Evolutionary conservation across 2,797 vertebrate genomes (phyloP).

Genomic region (Nothura maculosa): DNA sequence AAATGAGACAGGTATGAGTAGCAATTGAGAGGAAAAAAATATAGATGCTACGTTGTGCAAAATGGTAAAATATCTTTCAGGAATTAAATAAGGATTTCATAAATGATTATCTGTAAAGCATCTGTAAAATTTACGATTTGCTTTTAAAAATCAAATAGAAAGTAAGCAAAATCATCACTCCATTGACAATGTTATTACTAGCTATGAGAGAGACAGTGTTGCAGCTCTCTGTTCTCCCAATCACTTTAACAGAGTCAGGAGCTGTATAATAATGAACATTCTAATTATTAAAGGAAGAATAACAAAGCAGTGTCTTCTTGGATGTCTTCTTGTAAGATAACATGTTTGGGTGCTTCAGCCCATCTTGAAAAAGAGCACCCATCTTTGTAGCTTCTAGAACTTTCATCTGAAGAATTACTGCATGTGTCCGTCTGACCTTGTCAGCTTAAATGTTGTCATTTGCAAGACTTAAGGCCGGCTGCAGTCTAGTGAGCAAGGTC

Average conservation of each 20-base stretch:
- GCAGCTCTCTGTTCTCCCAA: not conserved
- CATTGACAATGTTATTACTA: not conserved
- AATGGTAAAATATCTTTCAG: not conserved
- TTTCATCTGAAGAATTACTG: not conserved
- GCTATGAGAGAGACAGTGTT: rapidly evolving
- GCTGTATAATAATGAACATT: not conserved
- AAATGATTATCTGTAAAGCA: not conserved
- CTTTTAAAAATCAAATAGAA: not conserved
- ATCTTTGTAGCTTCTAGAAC: not conserved
- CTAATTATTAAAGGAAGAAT: not conserved
- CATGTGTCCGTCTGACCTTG: not conserved
- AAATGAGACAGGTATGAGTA: not conserved
- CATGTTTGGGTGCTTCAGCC: not conserved
- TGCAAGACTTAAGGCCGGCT: not conserved
- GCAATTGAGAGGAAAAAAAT: not conserved
- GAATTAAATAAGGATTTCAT: not conserved
- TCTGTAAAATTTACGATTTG: not conserved
- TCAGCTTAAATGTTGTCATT: constrained; percentile 7
- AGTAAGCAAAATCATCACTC: not conserved
- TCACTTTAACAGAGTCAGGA: not conserved
- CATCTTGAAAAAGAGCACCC: not conserved
- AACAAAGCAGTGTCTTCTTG: not conserved
- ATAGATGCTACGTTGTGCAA: not conserved
- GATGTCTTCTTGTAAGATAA: not conserved
- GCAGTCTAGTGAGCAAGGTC: not conserved